Conservation (phyloP, 2,888 invertebrate genomes). For the Lasioglossum marginatum region DNA sequence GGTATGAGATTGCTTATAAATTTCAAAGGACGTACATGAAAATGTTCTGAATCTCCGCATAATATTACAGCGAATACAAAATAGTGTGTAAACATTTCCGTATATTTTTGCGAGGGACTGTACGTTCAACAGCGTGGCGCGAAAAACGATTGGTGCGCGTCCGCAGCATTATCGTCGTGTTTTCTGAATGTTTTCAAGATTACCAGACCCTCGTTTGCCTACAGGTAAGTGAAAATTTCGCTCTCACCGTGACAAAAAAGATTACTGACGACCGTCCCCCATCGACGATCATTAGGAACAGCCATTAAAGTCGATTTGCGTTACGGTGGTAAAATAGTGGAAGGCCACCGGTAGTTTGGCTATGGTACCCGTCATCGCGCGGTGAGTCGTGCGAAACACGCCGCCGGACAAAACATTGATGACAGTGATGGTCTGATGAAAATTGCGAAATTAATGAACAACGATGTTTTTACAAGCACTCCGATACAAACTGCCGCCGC, state of each 20-base stretch:
- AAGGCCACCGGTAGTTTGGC: slow-evolving; percentile 25
- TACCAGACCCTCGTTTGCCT: slow-evolving; percentile 63
- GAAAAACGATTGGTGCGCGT: neutral
- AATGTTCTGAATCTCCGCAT: neutral
- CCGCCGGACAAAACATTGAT: neutral
- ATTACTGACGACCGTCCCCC: slow-evolving; percentile 57
- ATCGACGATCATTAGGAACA: slow-evolving; percentile 70
- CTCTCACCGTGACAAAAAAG: slow-evolving; percentile 59
- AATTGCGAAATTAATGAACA: slow-evolving; percentile 28
- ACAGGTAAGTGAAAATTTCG: slow-evolving; percentile 68
- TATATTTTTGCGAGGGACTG: neutral
- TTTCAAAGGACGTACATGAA: neutral
- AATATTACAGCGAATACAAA: neutral
- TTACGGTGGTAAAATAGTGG: slow-evolving; percentile 59
- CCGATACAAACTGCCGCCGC: neutral
- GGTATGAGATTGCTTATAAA: neutral
- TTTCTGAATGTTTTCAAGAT: slow-evolving; percentile 18
- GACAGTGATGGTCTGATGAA: slow-evolving; percentile 22
- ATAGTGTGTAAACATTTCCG: neutral
- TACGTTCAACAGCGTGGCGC: neutral
- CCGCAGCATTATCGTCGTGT: neutral
- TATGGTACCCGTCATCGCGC: slow-evolving; percentile 40
- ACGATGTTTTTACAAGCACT: slow-evolving; percentile 9
- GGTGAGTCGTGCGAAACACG: slow-evolving; percentile 42
- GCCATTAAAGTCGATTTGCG: slow-evolving; percentile 71